Base-by-base conservation (phyloP, 2,888 invertebrate species). In the Punctoribates punctum region DNA sequence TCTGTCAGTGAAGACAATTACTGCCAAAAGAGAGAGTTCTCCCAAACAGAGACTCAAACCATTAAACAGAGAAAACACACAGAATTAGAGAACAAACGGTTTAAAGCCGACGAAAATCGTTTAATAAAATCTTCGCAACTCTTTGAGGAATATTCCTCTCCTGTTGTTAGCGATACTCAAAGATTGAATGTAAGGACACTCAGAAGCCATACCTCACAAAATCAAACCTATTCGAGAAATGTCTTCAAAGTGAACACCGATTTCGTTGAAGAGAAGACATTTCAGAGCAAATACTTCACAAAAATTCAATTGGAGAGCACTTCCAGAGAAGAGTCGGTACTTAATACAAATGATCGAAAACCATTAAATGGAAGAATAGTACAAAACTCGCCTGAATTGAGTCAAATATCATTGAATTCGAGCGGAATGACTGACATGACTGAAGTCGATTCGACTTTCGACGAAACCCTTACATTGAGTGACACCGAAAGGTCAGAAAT, bases 401-500 rank as follows among this genome's bases (percentile, higher is more conserved):
- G 70, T 70, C 70, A 70, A 23, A 23, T 17, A 23, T 70, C 70
- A 11, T 34, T 70, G 23, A 70, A 70, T 46, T 70, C 70, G 38
- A 70, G 70, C 25, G 70, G 70, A 70, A 70, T n/a, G n/a, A n/a
- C n/a, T n/a, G n/a, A n/a, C n/a, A n/a, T n/a, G n/a, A 70, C 70
- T 46, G 17, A 11, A 17, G 46, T 42, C 11, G 70, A 70, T 23
- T 65, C 65, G 34, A 70, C 1, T 42, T 70, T 70, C 1, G 70
- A 23, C n/a, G 42, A 70, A 34, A 23, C 23, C 0, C n/a, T 46
- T 2, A 38, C 42, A 23, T n/a, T 70, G 42, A 70, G 70, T 70
- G 70, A 70, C 70, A 42, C 42, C 70, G 70, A 70, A 23, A 70
- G 42, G 42, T 70, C 70, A 1, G 70, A 70, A 70, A 23, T 70